Evolutionary conservation across 2,797 vertebrate genomes (phyloP).

Genomic region (Malurus leucopterus): DNA sequence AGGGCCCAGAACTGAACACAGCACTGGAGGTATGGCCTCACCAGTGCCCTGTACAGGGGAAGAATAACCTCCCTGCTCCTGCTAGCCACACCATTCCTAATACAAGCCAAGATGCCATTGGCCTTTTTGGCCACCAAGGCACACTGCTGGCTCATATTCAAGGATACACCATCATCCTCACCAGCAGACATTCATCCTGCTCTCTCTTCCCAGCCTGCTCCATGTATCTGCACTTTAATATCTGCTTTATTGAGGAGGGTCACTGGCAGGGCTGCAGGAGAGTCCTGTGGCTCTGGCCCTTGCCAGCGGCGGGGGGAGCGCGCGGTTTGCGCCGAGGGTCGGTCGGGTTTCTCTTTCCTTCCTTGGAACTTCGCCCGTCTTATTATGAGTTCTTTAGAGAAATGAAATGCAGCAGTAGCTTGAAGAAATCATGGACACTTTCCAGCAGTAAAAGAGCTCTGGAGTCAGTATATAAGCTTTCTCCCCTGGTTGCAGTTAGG

Average conservation of each 20-base stretch:
- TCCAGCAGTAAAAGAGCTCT: conserved; percentile 63
- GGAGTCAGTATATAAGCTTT: conserved; percentile 65
- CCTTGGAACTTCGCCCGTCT: conserved; percentile 62
- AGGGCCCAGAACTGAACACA: too few relatives aligned
- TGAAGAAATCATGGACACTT: conserved; percentile 68
- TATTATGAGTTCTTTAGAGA: conserved; percentile 72
- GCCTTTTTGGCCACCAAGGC: too few relatives aligned
- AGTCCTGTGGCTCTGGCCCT: conserved; percentile 2
- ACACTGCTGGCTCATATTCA: too few relatives aligned
- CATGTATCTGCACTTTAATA: not conserved
- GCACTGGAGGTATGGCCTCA: too few relatives aligned
- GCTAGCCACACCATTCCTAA: too few relatives aligned
- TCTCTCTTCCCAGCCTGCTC: not conserved
- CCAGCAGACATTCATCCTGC: not conserved
- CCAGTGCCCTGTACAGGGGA: too few relatives aligned
- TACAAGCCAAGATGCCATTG: too few relatives aligned
- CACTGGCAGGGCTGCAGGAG: not conserved
- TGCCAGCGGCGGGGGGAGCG: not conserved
- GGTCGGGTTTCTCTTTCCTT: conserved; percentile 34
- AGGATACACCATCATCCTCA: not conserved
- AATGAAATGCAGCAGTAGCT: conserved; percentile 70
- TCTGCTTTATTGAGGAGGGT: conserved; percentile 28
- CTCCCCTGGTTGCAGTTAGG: conserved; percentile 72
- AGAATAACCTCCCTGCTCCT: too few relatives aligned
- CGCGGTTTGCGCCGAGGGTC: not conserved